Conservation (phyloP, 2,113 vertebrate species). For the Mionectes macconnelli region DNA sequence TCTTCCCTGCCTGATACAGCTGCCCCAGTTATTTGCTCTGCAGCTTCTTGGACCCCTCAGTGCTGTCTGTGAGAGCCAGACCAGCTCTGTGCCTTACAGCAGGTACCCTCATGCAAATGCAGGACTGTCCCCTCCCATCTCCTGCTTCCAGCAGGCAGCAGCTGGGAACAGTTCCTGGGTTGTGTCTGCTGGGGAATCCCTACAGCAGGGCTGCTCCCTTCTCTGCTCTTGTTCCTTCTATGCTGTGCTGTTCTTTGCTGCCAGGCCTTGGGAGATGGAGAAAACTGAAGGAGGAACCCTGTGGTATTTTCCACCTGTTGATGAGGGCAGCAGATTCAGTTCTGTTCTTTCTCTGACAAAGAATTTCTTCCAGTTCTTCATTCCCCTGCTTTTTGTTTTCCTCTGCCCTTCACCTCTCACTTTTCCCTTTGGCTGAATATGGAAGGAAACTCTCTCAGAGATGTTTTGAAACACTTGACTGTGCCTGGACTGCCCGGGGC, state of each 20-base stretch:
- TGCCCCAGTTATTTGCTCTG: background rate
- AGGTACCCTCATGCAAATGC: background rate
- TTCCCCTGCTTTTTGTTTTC: background rate
- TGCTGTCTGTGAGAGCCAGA: background rate
- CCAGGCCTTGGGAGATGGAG: background rate
- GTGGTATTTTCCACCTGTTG: background rate
- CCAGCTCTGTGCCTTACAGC: background rate
- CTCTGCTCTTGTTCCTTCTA: background rate
- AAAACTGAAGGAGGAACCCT: background rate
- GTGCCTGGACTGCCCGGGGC: background rate
- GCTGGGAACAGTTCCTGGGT: background rate
- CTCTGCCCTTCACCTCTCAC: background rate
- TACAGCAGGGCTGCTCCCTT: background rate
- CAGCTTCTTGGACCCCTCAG: background rate
- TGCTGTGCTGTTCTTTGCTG: background rate
- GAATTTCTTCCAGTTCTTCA: background rate
- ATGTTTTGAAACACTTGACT: background rate
- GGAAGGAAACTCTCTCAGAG: background rate
- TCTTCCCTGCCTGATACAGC: background rate
- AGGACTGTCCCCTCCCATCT: background rate
- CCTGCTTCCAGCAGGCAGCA: background rate
- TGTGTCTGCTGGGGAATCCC: background rate
- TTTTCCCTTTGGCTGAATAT: background rate
- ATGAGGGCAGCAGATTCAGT: background rate
- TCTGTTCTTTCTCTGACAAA: background rate